phyloP scores from a whole-genome alignment of 23 tunicate species.

The Halocynthia roretzi region DNA sequence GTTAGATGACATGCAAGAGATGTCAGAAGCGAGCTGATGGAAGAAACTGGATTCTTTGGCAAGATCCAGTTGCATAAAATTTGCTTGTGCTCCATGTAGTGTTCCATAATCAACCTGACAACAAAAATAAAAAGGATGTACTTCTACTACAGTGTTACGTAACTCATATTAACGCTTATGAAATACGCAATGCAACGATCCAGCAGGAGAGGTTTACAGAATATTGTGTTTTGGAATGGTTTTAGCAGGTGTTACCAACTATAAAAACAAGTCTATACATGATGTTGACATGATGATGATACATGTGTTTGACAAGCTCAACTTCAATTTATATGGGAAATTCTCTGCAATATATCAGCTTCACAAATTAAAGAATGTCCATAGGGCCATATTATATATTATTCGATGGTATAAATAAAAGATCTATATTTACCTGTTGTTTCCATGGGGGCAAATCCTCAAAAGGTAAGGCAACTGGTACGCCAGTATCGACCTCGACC shows the following conservation, averaged over 20 bases:
- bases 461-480: slow-evolving; percentile 51
- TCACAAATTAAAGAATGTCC: neutral
- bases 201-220: too few relatives aligned
- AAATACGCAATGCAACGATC: too few relatives aligned
- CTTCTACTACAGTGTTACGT: too few relatives aligned
- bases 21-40: slow-evolving; percentile 52
- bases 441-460: slow-evolving; percentile 72
- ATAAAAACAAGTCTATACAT: neutral
- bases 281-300: too few relatives aligned
- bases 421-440: slow-evolving; percentile 54
- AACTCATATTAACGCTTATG: too few relatives aligned
- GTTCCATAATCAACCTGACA: slow-evolving; percentile 91
- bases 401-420: neutral
- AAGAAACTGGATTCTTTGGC: slow-evolving; percentile 73
- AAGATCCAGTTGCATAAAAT: slow-evolving; percentile 22
- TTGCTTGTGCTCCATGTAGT: slow-evolving; percentile 80
- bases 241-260: neutral
- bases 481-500: slow-evolving; percentile 73
- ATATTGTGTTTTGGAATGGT: neutral
- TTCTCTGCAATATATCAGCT: too few relatives aligned
- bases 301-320: too few relatives aligned
- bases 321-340: too few relatives aligned
- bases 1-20: slow-evolving; percentile 64
- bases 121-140: neutral
- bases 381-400: neutral